These are phyloP conservation scores for Agelaius tricolor DNA, from an alignment of 2,113 vertebrate genomes.

Conservation along the genomic window DNA sequence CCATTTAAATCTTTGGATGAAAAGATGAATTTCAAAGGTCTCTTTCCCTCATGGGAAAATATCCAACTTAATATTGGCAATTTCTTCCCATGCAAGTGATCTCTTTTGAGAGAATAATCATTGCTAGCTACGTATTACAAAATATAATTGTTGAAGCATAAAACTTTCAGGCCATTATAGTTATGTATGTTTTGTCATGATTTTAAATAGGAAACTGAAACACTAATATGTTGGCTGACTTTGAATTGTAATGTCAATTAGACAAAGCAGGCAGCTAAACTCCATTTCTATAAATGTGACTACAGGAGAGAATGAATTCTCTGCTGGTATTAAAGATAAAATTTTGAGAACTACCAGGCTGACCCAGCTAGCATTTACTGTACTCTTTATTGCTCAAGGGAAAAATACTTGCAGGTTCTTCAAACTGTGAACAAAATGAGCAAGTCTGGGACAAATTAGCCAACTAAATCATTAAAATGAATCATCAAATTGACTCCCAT, in stretches of 20 bases:
- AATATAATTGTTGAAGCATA: constrained; percentile 11
- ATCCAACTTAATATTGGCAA: neutral
- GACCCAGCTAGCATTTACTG: neutral
- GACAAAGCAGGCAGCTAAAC: neutral
- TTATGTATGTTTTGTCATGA: neutral
- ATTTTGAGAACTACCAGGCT: neutral
- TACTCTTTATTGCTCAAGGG: neutral
- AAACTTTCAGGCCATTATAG: neutral
- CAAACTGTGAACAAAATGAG: neutral
- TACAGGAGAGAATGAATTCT: neutral
- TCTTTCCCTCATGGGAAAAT: neutral
- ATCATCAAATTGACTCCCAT: neutral
- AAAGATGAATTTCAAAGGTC: neutral
- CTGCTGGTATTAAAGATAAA: neutral
- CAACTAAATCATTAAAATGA: neutral
- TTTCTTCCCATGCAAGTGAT: neutral
- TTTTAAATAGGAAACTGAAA: constrained; percentile 22
- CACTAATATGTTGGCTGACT: neutral
- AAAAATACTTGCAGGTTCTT: neutral
- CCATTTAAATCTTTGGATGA: neutral
- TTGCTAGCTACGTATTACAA: neutral
- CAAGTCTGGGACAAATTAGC: neutral
- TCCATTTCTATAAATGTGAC: neutral
- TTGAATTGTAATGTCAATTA: constrained; percentile 42
- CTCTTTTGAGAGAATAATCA: neutral